Percentiles rank a stretch among this genome's conserved stretches.
These are phyloP conservation scores for Anolis apletophallus DNA, from an alignment of 2,797 vertebrate genomes.

Conservation along the genomic window DNA sequence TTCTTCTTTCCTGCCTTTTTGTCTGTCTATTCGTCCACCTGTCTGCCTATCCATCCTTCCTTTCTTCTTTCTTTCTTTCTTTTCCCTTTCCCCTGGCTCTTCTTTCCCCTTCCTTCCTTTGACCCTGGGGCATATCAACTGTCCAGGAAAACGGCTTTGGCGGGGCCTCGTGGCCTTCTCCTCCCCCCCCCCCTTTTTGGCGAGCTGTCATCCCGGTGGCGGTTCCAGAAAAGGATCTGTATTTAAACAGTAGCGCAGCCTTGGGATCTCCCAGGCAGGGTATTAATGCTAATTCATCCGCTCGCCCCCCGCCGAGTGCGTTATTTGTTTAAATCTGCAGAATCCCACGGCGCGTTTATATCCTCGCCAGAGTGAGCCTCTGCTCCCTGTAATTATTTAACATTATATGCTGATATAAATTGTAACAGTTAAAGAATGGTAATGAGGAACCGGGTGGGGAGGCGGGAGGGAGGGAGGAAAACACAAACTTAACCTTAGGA, in stretches of 20 bases:
- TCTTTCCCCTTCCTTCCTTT: too few relatives aligned
- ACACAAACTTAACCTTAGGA: constrained; percentile 82
- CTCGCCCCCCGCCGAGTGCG: constrained; percentile 92
- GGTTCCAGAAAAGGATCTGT: constrained; percentile 85
- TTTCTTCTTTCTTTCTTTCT: neutral
- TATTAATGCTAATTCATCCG: constrained; percentile 99
- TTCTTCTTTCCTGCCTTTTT: too few relatives aligned
- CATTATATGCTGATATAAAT: constrained; percentile 98
- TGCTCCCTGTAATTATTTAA: constrained; percentile 98
- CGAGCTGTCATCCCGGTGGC: constrained; percentile 82
- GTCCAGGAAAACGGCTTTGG: neutral
- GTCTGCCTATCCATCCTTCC: too few relatives aligned
- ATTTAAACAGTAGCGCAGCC: constrained; percentile 84
- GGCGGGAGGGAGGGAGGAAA: constrained; percentile 77
- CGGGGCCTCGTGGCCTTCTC: constrained; percentile 49
- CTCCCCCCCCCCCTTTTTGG: constrained; percentile 52
- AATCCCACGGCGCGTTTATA: constrained; percentile 98
- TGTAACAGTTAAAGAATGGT: constrained; percentile 97
- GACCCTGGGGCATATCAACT: constrained; percentile 71
- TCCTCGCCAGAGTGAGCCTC: constrained; percentile 95
- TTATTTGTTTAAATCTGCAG: constrained; percentile 99
- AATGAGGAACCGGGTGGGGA: constrained; percentile 77
- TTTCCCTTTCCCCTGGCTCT: too few relatives aligned
- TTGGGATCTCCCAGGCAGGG: constrained; percentile 92
- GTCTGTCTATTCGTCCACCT: too few relatives aligned